These are phyloP conservation scores for Lytechinus pictus DNA, from an alignment of 35 echinoderm and acorn worm genomes.

Conservation along the genomic window DNA sequence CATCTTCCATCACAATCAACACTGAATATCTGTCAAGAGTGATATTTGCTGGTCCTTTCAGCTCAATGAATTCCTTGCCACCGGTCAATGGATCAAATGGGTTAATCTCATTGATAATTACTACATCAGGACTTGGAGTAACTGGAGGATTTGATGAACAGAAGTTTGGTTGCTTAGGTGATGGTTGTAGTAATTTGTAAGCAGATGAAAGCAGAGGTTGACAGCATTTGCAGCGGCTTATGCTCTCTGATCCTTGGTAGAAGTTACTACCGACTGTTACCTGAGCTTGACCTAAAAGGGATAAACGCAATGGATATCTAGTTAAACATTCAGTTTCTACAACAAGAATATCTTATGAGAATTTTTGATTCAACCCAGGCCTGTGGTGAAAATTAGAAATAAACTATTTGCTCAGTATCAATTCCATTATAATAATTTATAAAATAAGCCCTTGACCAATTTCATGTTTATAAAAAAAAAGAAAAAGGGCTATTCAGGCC, in stretches of 20 bases:
- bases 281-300: conserved; percentile 55
- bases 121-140: neutral
- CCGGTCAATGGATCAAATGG: conserved; percentile 9
- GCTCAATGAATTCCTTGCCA: conserved; percentile 70
- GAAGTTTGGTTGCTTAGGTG: conserved; percentile 66
- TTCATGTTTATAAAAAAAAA: no score
- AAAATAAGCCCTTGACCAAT: no score
- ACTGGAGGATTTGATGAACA: conserved; percentile 38
- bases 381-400: no score
- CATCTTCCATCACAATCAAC: conserved; percentile 49
- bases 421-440: no score
- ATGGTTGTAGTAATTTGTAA: conserved; percentile 66
- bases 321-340: neutral
- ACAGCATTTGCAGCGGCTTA: conserved; percentile 78
- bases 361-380: neutral
- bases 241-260: conserved; percentile 62
- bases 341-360: neutral
- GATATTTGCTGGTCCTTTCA: conserved; percentile 55
- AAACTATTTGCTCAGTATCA: no score
- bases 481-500: no score
- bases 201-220: conserved; percentile 33
- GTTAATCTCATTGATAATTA: conserved; percentile 93
- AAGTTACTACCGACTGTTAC: conserved; percentile 56
- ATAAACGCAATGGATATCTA: neutral
- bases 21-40: conserved; percentile 62